Base-by-base conservation (phyloP, 2,888 invertebrate species). In the Clunio marinus region DNA sequence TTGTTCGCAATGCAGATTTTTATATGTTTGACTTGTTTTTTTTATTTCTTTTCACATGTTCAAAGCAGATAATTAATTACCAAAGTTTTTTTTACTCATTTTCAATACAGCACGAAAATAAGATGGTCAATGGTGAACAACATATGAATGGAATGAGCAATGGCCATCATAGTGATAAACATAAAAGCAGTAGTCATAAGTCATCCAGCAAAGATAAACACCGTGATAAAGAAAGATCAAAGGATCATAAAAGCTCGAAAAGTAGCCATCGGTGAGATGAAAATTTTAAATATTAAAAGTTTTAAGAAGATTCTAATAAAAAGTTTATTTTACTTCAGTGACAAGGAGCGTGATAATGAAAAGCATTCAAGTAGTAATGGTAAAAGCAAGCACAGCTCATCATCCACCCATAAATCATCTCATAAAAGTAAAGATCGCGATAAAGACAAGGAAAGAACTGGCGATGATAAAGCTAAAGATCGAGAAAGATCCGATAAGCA, bases 121-220 rank as follows among this genome's bases (percentile, higher is more conserved):
- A 73, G 68, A 69, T 71, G 55, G 70, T 81, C 77, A 83, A 82
- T 76, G 83, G 83, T 71, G 80, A 79, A 76, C 82, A 82, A 78
- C 85, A 86, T 81, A 82, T 89, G 80, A 91, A 91, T 81, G 91
- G 91, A 70, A 81, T 90, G 75, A 88, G 88, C 75, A 89, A 91
- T 80, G 92, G 91, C 68, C 90, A 87, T 77, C 77, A 69, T 73
- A 76, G 70, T 69, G 74, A 76, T 79, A 79, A 74, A 80, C 83
- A 70, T 80, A 81, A 69, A 82, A 82, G 77, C 78, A 84, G 79
- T 71, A 85, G 84, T 74, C 85, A 86, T 77, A 86, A 86, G 77
- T 86, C 86, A 28, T 85, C 86, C 7, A 85, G 84, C 75, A 80
- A 79, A 73, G 80, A 81, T 73, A 81, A 80, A 71, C 78, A 81